Percentiles rank a stretch among this genome's conserved stretches.
Evolutionary conservation across 2,888 invertebrate species (phyloP).

Genomic region (Xanthorhoe designata): DNA sequence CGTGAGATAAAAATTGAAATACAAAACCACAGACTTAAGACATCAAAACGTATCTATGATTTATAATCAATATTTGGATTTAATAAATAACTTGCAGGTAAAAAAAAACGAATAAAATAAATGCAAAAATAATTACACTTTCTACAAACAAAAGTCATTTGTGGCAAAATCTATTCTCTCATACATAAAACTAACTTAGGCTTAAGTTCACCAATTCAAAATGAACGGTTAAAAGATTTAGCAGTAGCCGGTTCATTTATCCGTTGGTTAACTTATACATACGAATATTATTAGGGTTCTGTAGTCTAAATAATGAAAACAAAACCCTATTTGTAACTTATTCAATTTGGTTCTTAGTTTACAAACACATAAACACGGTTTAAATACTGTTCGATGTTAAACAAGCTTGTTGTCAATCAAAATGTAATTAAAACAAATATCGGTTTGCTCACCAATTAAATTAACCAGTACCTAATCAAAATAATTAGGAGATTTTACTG

Average conservation of each 20-base stretch:
- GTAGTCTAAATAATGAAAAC: background rate
- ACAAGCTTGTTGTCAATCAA: too few species aligned
- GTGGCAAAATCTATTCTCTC: conserved; percentile 24
- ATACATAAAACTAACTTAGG: conserved; percentile 9
- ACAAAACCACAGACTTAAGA: too few species aligned
- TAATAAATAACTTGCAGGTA: background rate
- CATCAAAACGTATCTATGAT: too few species aligned
- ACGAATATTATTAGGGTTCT: background rate
- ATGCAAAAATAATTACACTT: conserved; percentile 15
- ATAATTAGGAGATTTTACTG: background rate
- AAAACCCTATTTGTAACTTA: background rate
- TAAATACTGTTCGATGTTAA: background rate
- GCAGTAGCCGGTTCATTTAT: background rate
- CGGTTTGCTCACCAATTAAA: background rate
- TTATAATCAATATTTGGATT: too few species aligned
- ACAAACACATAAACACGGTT: background rate
- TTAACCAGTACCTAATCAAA: background rate
- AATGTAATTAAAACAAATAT: too few species aligned
- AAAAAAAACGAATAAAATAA: conserved; percentile 14
- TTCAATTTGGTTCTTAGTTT: background rate
- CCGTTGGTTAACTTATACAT: background rate
- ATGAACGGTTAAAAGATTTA: background rate
- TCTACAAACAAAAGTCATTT: conserved; percentile 7
- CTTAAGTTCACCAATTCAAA: conserved; percentile 10
- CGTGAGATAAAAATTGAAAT: too few species aligned